Evolutionary conservation across 2,888 invertebrate genomes (phyloP), one percentile per base, ranked within the genome.

Genomic region (Phrixothrix hirtus): DNA sequence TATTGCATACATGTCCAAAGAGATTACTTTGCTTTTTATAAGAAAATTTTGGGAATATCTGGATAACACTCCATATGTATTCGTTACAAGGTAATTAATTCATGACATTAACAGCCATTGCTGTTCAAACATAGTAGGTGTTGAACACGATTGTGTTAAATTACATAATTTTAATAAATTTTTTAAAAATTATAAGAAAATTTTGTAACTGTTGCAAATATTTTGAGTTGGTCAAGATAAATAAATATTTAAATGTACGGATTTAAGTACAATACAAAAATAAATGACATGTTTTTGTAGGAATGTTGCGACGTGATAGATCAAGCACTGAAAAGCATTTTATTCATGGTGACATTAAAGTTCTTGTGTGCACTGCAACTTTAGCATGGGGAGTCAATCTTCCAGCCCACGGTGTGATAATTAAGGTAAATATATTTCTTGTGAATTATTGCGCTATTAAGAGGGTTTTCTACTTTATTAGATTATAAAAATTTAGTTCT

Each of bases 381-480:
- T 79, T 99, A 17, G 99, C 99, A 15, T 99, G 99, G 99, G 99
- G 99, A 63, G 98, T 99, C 2, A 99, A 99, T 78, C 81, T 99
- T 59, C 99, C 99, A 0, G 99, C 99, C 0, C 97, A 98, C 74
- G 97, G 95, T 17, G 98, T 99, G 57, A 86, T 99, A 37, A 96
- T 96, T 58, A 87, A 91, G 76, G 93, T 92, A 44, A 38, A 16
- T 21, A 21, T 21, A 21, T 5, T 21, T 21, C 7, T 21, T 21
- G 7, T 21, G 7, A 21, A 21, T 21, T 21, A 21, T 21, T 21
- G 21, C 21, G n/a, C n/a, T n/a, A n/a, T n/a, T n/a, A n/a, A n/a
- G n/a, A n/a, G n/a, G n/a, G n/a, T n/a, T n/a, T n/a, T n/a, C n/a
- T n/a, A n/a, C n/a, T n/a, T n/a, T n/a, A n/a, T n/a, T n/a, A n/a